These are phyloP conservation scores for Carassius carassius DNA, from an alignment of 2,113 vertebrate species.

Conservation along the genomic window DNA sequence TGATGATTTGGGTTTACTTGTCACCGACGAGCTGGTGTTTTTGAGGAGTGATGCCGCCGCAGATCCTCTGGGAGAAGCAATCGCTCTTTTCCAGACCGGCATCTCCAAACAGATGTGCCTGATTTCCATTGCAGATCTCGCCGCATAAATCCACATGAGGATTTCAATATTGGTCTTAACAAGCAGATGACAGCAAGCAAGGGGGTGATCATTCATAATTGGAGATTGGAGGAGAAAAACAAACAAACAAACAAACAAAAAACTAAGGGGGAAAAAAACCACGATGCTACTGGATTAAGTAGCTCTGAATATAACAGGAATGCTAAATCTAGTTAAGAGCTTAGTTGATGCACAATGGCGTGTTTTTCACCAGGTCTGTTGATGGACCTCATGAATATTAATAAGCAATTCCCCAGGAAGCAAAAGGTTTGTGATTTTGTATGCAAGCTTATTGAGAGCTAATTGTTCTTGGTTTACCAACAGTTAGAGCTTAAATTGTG, in stretches of 20 bases:
- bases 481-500: conserved; percentile 42
- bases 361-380: conserved; percentile 36
- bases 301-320: conserved; percentile 35
- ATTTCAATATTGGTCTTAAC: conserved; percentile 66
- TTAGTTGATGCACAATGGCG: conserved; percentile 40
- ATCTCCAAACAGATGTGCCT: conserved; percentile 61
- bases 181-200: conserved; percentile 58
- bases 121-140: conserved; percentile 70
- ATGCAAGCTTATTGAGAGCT: conserved; percentile 45
- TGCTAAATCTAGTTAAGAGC: conserved; percentile 48
- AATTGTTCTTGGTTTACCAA: conserved; percentile 53
- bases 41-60: conserved; percentile 73
- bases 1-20: conserved; percentile 81
- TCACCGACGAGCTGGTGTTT: conserved; percentile 71
- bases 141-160: conserved; percentile 64
- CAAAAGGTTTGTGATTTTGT: conserved; percentile 46
- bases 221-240: conserved; percentile 31
- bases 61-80: conserved; percentile 69
- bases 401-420: conserved; percentile 50
- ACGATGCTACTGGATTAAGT: not conserved
- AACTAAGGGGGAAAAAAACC: not conserved
- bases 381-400: conserved; percentile 58
- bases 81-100: conserved; percentile 52
- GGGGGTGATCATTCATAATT: conserved; percentile 61
- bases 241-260: not conserved